Evolutionary conservation across 2,888 invertebrate species (phyloP).

Genomic region (Chrysolina oricalcia): DNA sequence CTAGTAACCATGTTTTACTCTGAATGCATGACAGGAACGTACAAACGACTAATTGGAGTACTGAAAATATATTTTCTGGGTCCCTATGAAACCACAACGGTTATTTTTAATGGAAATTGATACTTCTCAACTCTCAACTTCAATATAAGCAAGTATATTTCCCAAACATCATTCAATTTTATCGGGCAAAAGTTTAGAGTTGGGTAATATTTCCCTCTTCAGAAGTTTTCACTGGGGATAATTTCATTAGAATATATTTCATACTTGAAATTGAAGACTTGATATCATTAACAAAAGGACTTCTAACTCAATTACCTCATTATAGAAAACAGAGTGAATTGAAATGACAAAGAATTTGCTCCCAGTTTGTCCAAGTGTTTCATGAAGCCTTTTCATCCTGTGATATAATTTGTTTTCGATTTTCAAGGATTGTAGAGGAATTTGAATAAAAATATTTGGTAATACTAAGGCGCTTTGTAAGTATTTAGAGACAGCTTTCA

Average conservation of each 20-base stretch:
- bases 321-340: constrained; percentile 7
- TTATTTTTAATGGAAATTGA: constrained; percentile 28
- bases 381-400: constrained; percentile 13
- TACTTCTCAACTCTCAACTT: constrained; percentile 28
- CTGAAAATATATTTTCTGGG: constrained; percentile 2
- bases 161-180: constrained; percentile 32
- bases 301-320: constrained; percentile 22
- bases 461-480: neutral
- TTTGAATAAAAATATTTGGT: neutral
- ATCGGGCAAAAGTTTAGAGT: constrained; percentile 24
- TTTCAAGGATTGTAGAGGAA: neutral
- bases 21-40: neutral
- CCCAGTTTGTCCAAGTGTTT: neutral
- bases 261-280: constrained; percentile 29
- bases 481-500: neutral
- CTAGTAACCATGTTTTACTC: neutral
- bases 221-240: constrained; percentile 25
- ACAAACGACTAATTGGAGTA: neutral
- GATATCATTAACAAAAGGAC: constrained; percentile 23
- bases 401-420: constrained; percentile 5
- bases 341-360: neutral
- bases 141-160: constrained; percentile 15
- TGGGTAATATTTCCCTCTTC: constrained; percentile 31
- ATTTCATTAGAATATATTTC: constrained; percentile 32
- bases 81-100: neutral